Conservation (phyloP, 2,113 vertebrate species). For the Cottus gobio region DNA sequence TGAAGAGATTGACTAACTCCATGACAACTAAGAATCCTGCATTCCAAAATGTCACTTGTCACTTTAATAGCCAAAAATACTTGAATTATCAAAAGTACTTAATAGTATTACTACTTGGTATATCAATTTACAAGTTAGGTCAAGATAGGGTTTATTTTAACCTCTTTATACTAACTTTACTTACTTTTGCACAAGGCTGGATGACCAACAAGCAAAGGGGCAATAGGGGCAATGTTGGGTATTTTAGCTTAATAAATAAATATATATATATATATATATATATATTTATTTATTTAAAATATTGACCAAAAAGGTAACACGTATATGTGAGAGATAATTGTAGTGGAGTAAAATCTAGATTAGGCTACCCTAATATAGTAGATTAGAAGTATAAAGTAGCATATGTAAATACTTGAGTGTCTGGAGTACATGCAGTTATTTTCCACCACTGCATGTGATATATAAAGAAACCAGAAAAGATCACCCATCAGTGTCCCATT, state of each 20-base stretch:
- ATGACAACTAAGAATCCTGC: too few species aligned
- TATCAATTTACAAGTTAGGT: background rate
- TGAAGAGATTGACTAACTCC: background rate
- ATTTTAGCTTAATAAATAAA: background rate
- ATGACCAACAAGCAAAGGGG: background rate
- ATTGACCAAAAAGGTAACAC: background rate
- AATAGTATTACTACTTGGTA: background rate
- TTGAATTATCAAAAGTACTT: background rate
- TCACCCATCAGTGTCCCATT: conserved; percentile 10
- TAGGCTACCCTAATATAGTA: too few species aligned
- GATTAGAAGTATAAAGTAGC: background rate
- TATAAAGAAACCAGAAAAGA: conserved; percentile 26
- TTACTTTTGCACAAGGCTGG: background rate
- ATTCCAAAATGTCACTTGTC: background rate
- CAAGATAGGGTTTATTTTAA: background rate
- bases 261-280: background rate
- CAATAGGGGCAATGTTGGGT: background rate
- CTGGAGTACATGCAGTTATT: background rate
- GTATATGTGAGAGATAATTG: too few species aligned
- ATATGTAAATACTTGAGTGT: too few species aligned
- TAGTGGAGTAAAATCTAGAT: too few species aligned
- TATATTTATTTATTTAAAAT: background rate
- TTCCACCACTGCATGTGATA: conserved; percentile 7
- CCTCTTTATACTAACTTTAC: background rate
- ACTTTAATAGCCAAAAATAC: background rate